Evolutionary conservation across 2,113 vertebrate genomes (phyloP), one percentile per base, ranked within the genome.

Genomic region (Seriola dumerili): DNA sequence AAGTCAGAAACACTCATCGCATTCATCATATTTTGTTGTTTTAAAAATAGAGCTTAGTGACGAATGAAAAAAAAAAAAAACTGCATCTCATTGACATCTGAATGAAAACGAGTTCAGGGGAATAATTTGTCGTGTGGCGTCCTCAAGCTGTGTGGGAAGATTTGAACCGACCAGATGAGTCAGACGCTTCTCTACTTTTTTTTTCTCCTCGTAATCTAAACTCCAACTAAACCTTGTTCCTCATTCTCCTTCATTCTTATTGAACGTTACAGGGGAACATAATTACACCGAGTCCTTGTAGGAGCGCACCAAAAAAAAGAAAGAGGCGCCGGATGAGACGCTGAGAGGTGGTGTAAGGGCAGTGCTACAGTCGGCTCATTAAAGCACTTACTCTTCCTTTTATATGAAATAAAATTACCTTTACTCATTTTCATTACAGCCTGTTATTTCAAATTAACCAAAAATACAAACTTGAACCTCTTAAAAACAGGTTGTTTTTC

Each of bases 271-370:
- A 80, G 58, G 48, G 65, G 40, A 85, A 76, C 64, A 42, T 78
- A 75, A 89, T 88, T 69, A 82, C 72, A 13, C 48, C 25, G 13
- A 80, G 75, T 84, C 68, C 80, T 84, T 48, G 69, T 14, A 36
- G 66, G 48, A 36, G 23, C 19, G 19, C 61, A 8, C 66, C 63
- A 12, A 23, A 62, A 69, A 36, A 36, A 36, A 36, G 8, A 42
- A 36, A 61, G 77, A 83, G 10, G 55, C 36, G 25, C 71, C 52
- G 62, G 68, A 63, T 55, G 77, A 81, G 73, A 67, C 2, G 25
- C 58, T 16, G 25, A 5, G 68, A 71, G 78, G 75, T 59, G 50
- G 61, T 10, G 6, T 57, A 0, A 62, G 69, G 80, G 61, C 85
- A 78, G 32, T 1, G 61, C 65, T 67, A 55, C 57, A 68, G 23